These are phyloP conservation scores for Harmothoe impar DNA, from an alignment of 2,888 invertebrate genomes.

Conservation along the genomic window DNA sequence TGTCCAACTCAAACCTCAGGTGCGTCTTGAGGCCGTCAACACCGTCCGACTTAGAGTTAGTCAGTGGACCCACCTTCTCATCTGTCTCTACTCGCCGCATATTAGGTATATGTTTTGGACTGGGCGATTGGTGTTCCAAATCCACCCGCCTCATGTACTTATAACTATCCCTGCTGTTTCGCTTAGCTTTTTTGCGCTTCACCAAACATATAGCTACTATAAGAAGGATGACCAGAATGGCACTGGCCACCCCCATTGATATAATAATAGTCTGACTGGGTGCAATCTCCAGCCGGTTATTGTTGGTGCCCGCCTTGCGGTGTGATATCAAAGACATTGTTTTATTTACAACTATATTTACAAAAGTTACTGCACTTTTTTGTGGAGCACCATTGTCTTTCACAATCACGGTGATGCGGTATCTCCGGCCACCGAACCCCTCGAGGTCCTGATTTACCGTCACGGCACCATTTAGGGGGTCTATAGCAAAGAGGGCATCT, in stretches of 20 bases:
- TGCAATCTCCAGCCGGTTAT: slow-evolving; percentile 30
- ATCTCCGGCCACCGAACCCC: slow-evolving; percentile 44
- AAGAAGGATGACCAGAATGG: slow-evolving; percentile 36
- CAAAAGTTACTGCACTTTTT: slow-evolving; percentile 36
- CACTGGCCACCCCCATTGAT: slow-evolving; percentile 59
- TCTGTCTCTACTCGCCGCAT: slow-evolving; percentile 57
- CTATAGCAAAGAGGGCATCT: slow-evolving; percentile 65
- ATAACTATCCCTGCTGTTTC: slow-evolving; percentile 62
- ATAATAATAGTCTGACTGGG: slow-evolving; percentile 63
- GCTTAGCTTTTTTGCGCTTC: slow-evolving; percentile 58
- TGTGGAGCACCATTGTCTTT: slow-evolving; percentile 66
- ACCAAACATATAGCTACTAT: slow-evolving; percentile 62
- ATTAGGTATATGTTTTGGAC: slow-evolving; percentile 52
- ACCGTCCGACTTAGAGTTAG: slow-evolving; percentile 4
- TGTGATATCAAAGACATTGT: slow-evolving; percentile 63
- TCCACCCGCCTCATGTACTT: slow-evolving; percentile 63
- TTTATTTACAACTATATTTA: slow-evolving; percentile 65
- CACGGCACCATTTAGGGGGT: slow-evolving; percentile 66
- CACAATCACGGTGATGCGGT: slow-evolving; percentile 64
- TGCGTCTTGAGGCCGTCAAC: slow-evolving; percentile 49
- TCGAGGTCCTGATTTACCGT: slow-evolving; percentile 64
- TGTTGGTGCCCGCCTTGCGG: slow-evolving; percentile 17
- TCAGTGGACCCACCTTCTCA: slow-evolving; percentile 31
- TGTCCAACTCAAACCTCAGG: slow-evolving; percentile 54
- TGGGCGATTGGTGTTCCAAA: slow-evolving; percentile 60